Evolutionary conservation across 2,888 invertebrate genomes (phyloP).

Genomic region (Choreutis nemorana): DNA sequence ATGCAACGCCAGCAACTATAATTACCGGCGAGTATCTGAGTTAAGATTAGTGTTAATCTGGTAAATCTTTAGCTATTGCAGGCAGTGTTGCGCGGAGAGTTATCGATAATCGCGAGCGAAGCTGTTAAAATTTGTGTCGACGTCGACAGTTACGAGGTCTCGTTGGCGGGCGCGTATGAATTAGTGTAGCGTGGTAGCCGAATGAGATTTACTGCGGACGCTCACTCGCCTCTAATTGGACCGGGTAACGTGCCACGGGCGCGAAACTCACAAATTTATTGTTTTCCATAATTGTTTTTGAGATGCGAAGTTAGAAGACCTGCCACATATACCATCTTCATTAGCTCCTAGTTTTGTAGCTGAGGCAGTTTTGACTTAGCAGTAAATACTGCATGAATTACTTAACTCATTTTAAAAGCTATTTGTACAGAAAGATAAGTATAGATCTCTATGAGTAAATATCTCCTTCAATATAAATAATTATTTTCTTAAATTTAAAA

Average conservation of each 20-base stretch:
- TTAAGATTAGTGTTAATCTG: no score
- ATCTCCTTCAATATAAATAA: no score
- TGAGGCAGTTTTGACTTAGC: no score
- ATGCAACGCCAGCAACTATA: no score
- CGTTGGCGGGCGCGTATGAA: constrained; percentile 52
- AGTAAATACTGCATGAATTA: no score
- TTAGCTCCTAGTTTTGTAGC: constrained; percentile 11
- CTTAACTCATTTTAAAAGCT: no score
- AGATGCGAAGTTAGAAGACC: constrained; percentile 29
- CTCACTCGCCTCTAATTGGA: constrained; percentile 55
- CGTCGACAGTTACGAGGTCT: constrained; percentile 42
- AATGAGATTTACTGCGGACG: constrained; percentile 56
- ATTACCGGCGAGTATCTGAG: no score
- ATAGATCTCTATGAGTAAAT: no score
- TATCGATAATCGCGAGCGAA: constrained; percentile 44
- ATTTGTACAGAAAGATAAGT: no score
- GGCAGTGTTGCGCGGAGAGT: constrained; percentile 29
- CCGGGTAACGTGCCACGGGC: constrained; percentile 53
- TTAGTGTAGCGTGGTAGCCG: constrained; percentile 63
- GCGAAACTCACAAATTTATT: constrained; percentile 55
- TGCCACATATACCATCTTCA: constrained; percentile 32
- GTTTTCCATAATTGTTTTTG: constrained; percentile 58
- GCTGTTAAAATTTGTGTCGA: constrained; percentile 45
- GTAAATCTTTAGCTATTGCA: no score
- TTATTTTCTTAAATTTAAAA: no score